Percentiles rank a stretch among this genome's conserved stretches.
These are phyloP conservation scores for Zaprionus ornatus DNA, from an alignment of 1,140 invertebrate species.

Conservation along the genomic window DNA sequence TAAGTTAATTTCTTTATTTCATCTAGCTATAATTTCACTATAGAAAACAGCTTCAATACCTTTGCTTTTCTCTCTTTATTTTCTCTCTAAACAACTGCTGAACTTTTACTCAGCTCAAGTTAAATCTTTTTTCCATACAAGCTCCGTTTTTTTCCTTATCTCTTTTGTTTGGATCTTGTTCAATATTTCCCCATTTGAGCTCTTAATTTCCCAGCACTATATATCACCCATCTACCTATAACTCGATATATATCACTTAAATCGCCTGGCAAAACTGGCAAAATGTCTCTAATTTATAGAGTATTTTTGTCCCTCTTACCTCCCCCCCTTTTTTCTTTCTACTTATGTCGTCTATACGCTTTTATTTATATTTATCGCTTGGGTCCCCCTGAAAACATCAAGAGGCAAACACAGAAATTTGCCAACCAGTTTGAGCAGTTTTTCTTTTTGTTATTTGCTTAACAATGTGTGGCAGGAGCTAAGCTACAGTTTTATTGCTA, in stretches of 20 bases:
- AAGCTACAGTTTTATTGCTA: conserved; percentile 41
- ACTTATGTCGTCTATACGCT: conserved; percentile 40
- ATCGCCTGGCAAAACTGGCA: not conserved
- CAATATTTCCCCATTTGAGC: not conserved
- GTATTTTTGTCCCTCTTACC: not conserved
- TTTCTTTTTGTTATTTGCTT: conserved; percentile 39
- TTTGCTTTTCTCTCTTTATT: not conserved
- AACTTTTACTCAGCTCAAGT: not conserved
- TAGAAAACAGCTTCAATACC: not conserved
- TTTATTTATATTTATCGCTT: conserved; percentile 57
- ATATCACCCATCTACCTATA: not conserved
- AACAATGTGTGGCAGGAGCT: conserved; percentile 26
- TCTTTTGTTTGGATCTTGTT: not conserved
- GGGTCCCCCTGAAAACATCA: conserved; percentile 29
- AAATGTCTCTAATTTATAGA: conserved; percentile 27
- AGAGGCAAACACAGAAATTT: conserved; percentile 45
- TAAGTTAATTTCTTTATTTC: too few relatives aligned
- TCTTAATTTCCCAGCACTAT: not conserved
- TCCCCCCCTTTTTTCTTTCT: not conserved
- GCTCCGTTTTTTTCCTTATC: not conserved
- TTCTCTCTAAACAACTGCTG: not conserved
- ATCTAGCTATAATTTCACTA: not conserved
- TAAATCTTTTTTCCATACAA: not conserved
- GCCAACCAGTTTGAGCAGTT: conserved; percentile 22
- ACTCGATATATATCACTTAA: conserved; percentile 1